Evolutionary conservation across 2,888 invertebrate genomes (phyloP), one percentile per base, ranked within the genome.

Genomic region (Diarsia brunnea): DNA sequence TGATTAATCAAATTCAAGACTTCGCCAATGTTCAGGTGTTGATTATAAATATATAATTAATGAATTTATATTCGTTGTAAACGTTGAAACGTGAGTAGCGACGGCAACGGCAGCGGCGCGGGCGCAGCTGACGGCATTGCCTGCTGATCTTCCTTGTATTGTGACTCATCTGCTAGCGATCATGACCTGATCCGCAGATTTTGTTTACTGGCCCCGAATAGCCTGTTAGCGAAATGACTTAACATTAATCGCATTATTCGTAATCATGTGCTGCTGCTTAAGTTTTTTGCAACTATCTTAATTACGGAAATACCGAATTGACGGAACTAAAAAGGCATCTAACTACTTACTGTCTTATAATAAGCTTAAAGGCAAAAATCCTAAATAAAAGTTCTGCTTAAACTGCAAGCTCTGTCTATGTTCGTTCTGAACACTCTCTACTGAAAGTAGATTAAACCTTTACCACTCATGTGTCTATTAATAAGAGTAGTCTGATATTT

Each of bases 141-240:
- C 89, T 91, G 92, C 94, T 92, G 93, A 94, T 95, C 95, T 95
- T 96, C 96, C 95, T 95, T 90, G 91, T 94, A 91, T 68, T 84
- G 89, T 96, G 96, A 96, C 91, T 96, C 96, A 96, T 82, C 76
- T 91, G 89, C 78, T 73, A 82, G 69, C 89, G 93, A 88, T 96
- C 96, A 95, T 96, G 96, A 96, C 95, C 95, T 90, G 93, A 85
- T 89, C 91, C 83, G 91, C 91, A 91, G 92, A 94, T 95, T 95
- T 94, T 92, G 92, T 93, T 94, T 92, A 90, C 90, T 89, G 92
- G 90, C 91, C 91, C 91, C 88, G 85, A 88, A 86, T 89, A 84
- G 78, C 67, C 78, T 78, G 78, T 84, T 84, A 79, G 81, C 91
- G 87, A 88, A 90, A 91, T 92, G 88, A 92, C 93, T 93, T 92